Evolutionary conservation across 2,113 vertebrate genomes (phyloP).

Genomic region (Neomonachus schauinslandi): DNA sequence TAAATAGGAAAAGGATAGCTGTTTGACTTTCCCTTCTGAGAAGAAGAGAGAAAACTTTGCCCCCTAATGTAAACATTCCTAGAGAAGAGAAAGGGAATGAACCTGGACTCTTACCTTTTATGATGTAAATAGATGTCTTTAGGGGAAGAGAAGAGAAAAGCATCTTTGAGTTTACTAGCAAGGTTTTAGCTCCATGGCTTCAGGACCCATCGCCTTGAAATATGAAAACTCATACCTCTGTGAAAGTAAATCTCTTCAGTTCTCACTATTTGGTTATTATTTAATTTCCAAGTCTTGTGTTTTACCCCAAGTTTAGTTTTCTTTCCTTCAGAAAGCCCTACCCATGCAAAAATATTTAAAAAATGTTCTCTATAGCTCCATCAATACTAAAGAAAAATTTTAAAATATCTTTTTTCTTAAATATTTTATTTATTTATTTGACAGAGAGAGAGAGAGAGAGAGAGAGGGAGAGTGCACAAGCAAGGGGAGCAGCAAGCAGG

Average conservation of each 20-base stretch:
- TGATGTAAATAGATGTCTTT: background rate
- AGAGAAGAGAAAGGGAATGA: background rate
- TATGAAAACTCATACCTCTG: background rate
- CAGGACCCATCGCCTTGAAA: background rate
- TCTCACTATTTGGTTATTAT: background rate
- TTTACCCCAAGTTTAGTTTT: constrained; percentile 21
- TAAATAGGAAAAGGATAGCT: background rate
- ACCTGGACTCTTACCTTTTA: background rate
- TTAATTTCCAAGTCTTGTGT: background rate
- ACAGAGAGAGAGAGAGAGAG: no score
- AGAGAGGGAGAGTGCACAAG: no score
- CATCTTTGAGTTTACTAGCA: background rate
- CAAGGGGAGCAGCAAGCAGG: no score
- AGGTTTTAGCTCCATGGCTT: background rate
- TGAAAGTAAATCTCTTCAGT: background rate
- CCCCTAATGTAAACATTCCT: background rate
- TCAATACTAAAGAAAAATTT: background rate
- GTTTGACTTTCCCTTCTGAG: background rate
- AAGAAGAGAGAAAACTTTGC: background rate
- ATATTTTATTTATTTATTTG: no score
- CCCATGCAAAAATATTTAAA: background rate
- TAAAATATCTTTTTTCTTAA: background rate
- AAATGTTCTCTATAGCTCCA: background rate
- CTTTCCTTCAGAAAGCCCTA: background rate
- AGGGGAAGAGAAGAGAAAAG: background rate